Evolutionary conservation across 2,113 vertebrate species (phyloP).

Genomic region (Bufo bufo): DNA sequence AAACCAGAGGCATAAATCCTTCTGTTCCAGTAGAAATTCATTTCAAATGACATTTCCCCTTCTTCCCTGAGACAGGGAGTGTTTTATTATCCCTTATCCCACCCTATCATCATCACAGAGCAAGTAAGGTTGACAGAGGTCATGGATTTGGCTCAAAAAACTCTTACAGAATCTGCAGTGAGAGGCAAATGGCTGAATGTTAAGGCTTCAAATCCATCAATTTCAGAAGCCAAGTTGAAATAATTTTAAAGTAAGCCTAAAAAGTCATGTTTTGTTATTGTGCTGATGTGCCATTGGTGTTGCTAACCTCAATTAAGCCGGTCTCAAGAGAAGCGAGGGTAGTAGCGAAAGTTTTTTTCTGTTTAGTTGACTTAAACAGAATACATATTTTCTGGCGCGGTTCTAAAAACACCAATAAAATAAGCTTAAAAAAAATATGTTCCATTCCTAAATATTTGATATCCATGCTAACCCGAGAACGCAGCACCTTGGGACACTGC

Average conservation of each 20-base stretch:
- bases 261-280: neutral
- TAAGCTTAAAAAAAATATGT: neutral
- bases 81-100: constrained; percentile 38
- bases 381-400: neutral
- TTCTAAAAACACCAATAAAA: neutral
- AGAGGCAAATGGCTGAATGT: neutral
- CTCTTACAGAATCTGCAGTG: constrained; percentile 1
- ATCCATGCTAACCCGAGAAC: neutral
- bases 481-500: too few species aligned
- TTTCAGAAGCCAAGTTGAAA: constrained; percentile 4
- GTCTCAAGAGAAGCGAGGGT: neutral
- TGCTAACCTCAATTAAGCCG: neutral
- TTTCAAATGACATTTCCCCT: constrained; percentile 34
- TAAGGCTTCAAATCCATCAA: neutral
- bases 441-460: neutral
- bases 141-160: constrained; percentile 21
- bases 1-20: constrained; percentile 15
- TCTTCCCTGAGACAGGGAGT: constrained; percentile 9
- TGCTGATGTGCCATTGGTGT: neutral
- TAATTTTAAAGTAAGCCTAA: neutral
- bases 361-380: too few species aligned
- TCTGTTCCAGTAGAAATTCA: constrained; percentile 29
- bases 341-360: neutral
- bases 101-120: constrained; percentile 36
- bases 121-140: constrained; percentile 22